Conservation (phyloP, 2,888 invertebrate genomes). For the Cheilosia vernalis region DNA sequence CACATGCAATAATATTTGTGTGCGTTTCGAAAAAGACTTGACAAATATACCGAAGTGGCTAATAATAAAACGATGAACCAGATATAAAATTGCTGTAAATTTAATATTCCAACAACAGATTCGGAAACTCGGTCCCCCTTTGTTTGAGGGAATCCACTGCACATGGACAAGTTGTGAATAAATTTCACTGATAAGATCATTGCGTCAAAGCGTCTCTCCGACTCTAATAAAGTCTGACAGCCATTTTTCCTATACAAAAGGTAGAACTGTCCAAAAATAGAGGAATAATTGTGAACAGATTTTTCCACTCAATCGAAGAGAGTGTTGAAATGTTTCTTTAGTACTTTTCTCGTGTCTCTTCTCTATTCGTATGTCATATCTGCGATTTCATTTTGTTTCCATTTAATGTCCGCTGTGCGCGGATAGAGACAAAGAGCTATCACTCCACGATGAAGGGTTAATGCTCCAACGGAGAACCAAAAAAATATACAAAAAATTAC, state of each 20-base stretch:
- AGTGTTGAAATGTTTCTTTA: conserved; percentile 20
- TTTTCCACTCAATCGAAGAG: background rate
- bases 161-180: too few relatives aligned
- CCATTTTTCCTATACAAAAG: too few relatives aligned
- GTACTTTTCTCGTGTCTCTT: background rate
- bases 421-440: conserved; percentile 6
- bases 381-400: background rate
- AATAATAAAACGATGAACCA: background rate
- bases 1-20: conserved; percentile 17
- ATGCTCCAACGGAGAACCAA: background rate
- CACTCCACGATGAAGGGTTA: background rate
- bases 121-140: too few relatives aligned
- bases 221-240: too few relatives aligned
- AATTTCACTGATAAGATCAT: too few relatives aligned
- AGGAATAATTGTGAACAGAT: too few relatives aligned
- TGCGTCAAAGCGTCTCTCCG: too few relatives aligned
- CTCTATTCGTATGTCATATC: background rate
- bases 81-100: too few relatives aligned
- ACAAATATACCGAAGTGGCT: background rate
- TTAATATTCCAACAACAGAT: too few relatives aligned
- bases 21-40: conserved; percentile 8
- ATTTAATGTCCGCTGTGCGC: background rate
- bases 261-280: too few relatives aligned
- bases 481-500: background rate
- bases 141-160: too few relatives aligned